Evolutionary conservation across 2,113 vertebrate genomes (phyloP).

Genomic region (Pelmatolapia mariae): DNA sequence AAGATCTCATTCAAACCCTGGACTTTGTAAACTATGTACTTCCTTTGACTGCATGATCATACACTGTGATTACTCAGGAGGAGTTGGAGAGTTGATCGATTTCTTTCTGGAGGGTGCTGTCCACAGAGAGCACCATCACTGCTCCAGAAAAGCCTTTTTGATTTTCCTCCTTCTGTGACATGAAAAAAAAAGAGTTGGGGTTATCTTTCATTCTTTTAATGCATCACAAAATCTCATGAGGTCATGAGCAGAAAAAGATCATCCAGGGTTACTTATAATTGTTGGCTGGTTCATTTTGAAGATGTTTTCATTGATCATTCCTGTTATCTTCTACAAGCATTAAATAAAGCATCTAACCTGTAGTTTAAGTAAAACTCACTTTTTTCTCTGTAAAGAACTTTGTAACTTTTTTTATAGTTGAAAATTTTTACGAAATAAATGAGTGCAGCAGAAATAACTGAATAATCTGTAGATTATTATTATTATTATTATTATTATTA

Average conservation of each 20-base stretch:
- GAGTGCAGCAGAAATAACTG: neutral
- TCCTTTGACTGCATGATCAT: neutral
- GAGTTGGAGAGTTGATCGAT: neutral
- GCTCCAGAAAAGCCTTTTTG: neutral
- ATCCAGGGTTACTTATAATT: neutral
- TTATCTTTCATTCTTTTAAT: neutral
- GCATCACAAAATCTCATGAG: neutral
- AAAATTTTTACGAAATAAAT: neutral
- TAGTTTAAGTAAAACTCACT: neutral
- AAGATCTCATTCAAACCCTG: neutral
- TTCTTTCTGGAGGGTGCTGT: neutral
- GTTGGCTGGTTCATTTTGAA: neutral
- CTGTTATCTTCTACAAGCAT: neutral
- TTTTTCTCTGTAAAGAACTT: neutral
- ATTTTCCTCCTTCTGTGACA: neutral
- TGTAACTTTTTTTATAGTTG: neutral
- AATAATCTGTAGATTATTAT: neutral
- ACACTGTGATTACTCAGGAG: neutral
- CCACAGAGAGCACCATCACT: neutral
- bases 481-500: neutral
- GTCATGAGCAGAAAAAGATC: neutral
- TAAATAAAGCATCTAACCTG: neutral
- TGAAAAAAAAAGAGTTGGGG: neutral
- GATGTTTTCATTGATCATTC: neutral
- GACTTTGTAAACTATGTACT: neutral